Base-by-base conservation (phyloP, 2,797 vertebrate genomes). In the Oophaga sylvatica region DNA sequence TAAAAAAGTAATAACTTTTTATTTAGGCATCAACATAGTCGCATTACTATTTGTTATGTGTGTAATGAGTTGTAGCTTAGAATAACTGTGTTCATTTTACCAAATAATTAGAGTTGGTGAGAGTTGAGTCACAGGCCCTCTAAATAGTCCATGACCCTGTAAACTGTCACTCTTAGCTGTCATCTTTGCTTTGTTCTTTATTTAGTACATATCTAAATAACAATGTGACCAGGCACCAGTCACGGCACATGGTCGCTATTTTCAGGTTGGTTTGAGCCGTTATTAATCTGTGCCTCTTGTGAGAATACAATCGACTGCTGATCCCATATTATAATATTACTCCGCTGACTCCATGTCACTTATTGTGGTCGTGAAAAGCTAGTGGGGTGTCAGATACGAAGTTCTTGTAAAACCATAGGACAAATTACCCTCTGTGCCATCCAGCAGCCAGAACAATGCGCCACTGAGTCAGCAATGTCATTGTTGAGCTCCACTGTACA, bases 381-480 rank as follows among this genome's bases (percentile, higher is more conserved):
- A 79, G 31, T 84, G 65, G 57, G 68, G 57, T 22, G 1, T 71
- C 65, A 57, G 29, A 88, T 57, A 76, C 20, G 59, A 57, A 75
- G 67, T 67, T 56, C 65, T 79, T 85, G 48, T 84, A 71, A 67
- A 76, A 70, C 13, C 19, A n/a, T 59, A 86, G 77, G 53, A 83
- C 84, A 78, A 53, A n/a, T 73, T 79, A 77, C 53, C 63, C 83
- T 77, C 62, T 86, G 84, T 89, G 83, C 85, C 60, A 86, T 80
- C 80, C 80, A 31, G 16, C 60, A 62, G 60, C 4, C 10, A 56
- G 84, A 83, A 89, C 88, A 89, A 86, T 82, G 56, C 59, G 22
- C n/a, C 84, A 62, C 84, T 89, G 84, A 89, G 70, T 89, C 73
- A 89, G 84, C 80, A 75, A 35, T 83, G 41, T 56, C 22, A 88